These are phyloP conservation scores for Volucella bombylans DNA, from an alignment of 2,888 invertebrate species.

Conservation along the genomic window DNA sequence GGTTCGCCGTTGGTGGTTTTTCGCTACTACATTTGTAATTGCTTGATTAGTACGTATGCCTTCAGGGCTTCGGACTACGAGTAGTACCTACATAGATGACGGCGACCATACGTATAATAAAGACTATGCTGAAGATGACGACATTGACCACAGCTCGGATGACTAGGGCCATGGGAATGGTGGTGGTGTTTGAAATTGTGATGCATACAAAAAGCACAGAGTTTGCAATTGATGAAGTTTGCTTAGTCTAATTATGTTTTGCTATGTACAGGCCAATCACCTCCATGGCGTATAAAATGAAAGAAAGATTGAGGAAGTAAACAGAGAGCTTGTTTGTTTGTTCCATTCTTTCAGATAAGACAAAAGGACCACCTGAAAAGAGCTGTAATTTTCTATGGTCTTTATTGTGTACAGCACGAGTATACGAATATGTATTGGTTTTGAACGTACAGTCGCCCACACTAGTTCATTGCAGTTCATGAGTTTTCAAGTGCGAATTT, in stretches of 20 bases:
- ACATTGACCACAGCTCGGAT: constrained; percentile 20
- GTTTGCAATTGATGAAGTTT: constrained; percentile 64
- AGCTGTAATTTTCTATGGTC: too few species aligned
- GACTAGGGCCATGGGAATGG: constrained; percentile 22
- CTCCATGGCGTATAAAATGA: constrained; percentile 27
- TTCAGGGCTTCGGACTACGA: constrained; percentile 10
- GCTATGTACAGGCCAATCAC: constrained; percentile 55
- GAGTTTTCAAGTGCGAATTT: too few species aligned
- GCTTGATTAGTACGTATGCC: constrained; percentile 26
- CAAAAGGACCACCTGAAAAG: not conserved
- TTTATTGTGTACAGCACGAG: too few species aligned
- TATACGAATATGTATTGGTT: too few species aligned
- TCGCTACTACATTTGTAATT: constrained; percentile 34
- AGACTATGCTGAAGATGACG: constrained; percentile 6
- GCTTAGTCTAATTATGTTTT: constrained; percentile 50
- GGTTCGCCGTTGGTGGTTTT: constrained; percentile 38
- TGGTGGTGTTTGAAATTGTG: constrained; percentile 33
- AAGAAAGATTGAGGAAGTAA: constrained; percentile 11
- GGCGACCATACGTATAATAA: too few species aligned
- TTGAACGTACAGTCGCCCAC: too few species aligned
- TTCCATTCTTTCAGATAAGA: constrained; percentile 1
- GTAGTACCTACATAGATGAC: not conserved
- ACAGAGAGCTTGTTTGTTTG: constrained; percentile 14
- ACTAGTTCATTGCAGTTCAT: too few species aligned
- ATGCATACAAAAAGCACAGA: constrained; percentile 48